phyloP scores from a whole-genome alignment of 92 coral and sea anemone genomes.

The Porites evermanni region DNA sequence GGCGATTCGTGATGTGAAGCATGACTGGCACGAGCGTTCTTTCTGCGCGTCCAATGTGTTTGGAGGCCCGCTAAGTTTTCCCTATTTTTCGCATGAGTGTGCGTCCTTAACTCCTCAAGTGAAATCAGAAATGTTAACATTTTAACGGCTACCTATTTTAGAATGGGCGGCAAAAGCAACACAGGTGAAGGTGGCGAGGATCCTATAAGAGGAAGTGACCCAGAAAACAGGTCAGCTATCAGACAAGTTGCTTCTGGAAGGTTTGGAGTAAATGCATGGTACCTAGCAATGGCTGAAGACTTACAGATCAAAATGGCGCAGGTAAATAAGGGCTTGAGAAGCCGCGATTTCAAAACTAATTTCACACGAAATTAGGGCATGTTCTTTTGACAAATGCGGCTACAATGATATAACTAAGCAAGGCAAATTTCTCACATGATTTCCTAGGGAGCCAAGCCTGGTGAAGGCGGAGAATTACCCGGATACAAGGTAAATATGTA shows the following conservation, averaged over 20 bases:
- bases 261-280: slow-evolving; percentile 94
- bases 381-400: background rate
- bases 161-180: slow-evolving; percentile 98
- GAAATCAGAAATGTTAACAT: background rate
- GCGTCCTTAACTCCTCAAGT: background rate
- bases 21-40: too few species aligned
- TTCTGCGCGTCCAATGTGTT: too few species aligned
- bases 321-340: slow-evolving; percentile 39
- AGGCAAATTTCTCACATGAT: background rate
- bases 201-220: slow-evolving; percentile 77
- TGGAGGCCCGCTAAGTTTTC: too few species aligned
- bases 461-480: slow-evolving; percentile 98
- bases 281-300: slow-evolving; percentile 89
- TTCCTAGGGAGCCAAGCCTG: slow-evolving; percentile 96
- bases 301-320: slow-evolving; percentile 99
- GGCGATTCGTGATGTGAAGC: too few species aligned
- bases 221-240: slow-evolving; percentile 88
- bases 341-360: too few species aligned
- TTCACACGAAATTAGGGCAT: too few species aligned
- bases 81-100: too few species aligned
- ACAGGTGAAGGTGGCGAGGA: slow-evolving; percentile 99
- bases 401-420: background rate
- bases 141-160: slow-evolving; percentile 11
- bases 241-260: slow-evolving; percentile 97
- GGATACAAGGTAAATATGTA: slow-evolving; percentile 84